These are phyloP conservation scores for Philypnodon macrostomus DNA, from an alignment of 2,797 vertebrate species.

Conservation along the genomic window DNA sequence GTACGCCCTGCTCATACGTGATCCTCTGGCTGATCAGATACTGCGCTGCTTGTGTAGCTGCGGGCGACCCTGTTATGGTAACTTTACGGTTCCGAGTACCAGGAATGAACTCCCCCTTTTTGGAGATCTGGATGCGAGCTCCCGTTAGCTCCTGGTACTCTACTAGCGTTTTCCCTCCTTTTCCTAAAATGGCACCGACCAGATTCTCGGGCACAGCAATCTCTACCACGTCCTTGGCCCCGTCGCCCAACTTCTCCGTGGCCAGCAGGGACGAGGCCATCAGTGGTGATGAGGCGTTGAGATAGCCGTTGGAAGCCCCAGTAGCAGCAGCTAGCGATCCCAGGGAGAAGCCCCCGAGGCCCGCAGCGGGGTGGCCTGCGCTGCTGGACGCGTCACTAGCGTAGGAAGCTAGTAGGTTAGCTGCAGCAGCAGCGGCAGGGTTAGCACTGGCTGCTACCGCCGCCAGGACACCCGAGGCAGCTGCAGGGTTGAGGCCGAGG, in stretches of 20 bases:
- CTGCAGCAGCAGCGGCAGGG: slow-evolving; percentile 88
- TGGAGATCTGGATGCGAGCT: slow-evolving; percentile 96
- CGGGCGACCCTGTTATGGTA: slow-evolving; percentile 93
- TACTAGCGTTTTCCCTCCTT: slow-evolving; percentile 94
- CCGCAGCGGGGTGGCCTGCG: slow-evolving; percentile 78
- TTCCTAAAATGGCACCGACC: slow-evolving; percentile 94
- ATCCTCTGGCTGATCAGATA: slow-evolving; percentile 98
- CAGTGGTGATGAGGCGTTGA: slow-evolving; percentile 86
- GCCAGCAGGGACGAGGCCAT: slow-evolving; percentile 88
- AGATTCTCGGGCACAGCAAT: slow-evolving; percentile 95
- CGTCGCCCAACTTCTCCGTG: slow-evolving; percentile 88
- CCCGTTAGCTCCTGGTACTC: slow-evolving; percentile 97
- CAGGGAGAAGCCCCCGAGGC: slow-evolving; percentile 84
- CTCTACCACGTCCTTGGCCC: slow-evolving; percentile 94
- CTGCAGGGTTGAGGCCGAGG: slow-evolving; percentile 88
- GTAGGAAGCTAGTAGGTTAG: slow-evolving; percentile 90
- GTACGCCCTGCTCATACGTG: slow-evolving; percentile 95
- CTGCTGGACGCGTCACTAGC: slow-evolving; percentile 83
- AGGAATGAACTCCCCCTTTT: slow-evolving; percentile 96
- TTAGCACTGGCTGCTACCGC: slow-evolving; percentile 90
- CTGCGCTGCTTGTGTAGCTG: slow-evolving; percentile 93
- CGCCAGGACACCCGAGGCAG: slow-evolving; percentile 87
- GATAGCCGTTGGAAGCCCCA: slow-evolving; percentile 88
- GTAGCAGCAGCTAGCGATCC: slow-evolving; percentile 88
- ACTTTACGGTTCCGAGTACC: slow-evolving; percentile 97